Conservation (phyloP, 2,797 vertebrate genomes). For the Erithacus rubecula region DNA sequence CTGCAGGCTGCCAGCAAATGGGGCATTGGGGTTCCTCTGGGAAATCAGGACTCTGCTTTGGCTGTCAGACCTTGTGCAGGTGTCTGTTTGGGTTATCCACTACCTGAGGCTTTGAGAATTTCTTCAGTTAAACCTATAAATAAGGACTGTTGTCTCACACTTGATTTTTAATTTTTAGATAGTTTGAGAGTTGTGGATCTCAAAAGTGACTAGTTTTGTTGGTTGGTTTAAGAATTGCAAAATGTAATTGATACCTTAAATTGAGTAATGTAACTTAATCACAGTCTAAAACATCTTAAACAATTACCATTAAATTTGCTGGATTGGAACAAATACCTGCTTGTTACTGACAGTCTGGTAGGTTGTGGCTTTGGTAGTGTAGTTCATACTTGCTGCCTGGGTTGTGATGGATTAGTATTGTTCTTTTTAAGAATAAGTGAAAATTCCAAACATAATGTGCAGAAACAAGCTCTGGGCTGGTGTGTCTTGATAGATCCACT, state of each 20-base stretch:
- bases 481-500: not conserved
- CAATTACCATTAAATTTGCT: not conserved
- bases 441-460: not conserved
- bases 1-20: not conserved
- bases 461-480: not conserved
- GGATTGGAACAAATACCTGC: not conserved
- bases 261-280: not conserved
- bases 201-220: not conserved
- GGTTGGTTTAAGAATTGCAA: not conserved
- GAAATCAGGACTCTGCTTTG: not conserved
- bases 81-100: not conserved
- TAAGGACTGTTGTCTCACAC: not conserved
- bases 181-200: not conserved
- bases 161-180: not conserved
- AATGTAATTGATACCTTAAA: not conserved
- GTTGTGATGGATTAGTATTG: not conserved
- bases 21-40: not conserved
- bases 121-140: not conserved
- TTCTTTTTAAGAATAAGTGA: not conserved
- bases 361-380: not conserved
- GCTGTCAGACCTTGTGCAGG: not conserved
- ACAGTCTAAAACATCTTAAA: not conserved
- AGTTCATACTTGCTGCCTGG: not conserved
- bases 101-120: not conserved
- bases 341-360: not conserved